phyloP scores from a whole-genome alignment of 2,888 invertebrate species.

The Diabrotica balteata region DNA sequence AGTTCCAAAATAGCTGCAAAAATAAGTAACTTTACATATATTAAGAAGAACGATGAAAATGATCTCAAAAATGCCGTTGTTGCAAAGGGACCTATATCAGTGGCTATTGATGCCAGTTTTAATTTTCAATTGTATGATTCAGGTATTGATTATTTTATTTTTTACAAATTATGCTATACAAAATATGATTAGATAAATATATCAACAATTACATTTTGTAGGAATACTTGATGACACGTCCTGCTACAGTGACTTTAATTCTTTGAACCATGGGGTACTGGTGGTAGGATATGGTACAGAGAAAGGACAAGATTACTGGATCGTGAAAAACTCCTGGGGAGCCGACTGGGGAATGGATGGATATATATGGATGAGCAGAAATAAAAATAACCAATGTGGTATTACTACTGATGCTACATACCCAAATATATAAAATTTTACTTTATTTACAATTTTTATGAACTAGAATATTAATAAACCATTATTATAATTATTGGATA shows the following conservation, averaged over 20 bases:
- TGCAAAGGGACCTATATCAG: not conserved
- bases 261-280: not conserved
- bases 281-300: not conserved
- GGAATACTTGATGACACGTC: not conserved
- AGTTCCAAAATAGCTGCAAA: constrained; percentile 1
- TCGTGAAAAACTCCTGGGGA: not conserved
- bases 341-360: not conserved
- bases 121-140: constrained; percentile 1
- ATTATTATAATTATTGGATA: no score
- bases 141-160: not conserved
- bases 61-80: constrained; percentile 36
- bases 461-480: no score
- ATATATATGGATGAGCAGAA: not conserved
- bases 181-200: not conserved
- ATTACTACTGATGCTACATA: not conserved
- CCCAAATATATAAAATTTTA: not conserved
- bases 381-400: not conserved
- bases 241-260: not conserved
- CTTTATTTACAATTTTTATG: no score
- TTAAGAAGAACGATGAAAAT: constrained; percentile 27
- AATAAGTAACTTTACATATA: constrained; percentile 2
- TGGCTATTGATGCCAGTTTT: not conserved
- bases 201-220: not conserved
- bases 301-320: not conserved
- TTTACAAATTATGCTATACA: not conserved